Evolutionary conservation across 2,113 vertebrate genomes (phyloP), one percentile per base, ranked within the genome.

Genomic region (Struthio camelus): DNA sequence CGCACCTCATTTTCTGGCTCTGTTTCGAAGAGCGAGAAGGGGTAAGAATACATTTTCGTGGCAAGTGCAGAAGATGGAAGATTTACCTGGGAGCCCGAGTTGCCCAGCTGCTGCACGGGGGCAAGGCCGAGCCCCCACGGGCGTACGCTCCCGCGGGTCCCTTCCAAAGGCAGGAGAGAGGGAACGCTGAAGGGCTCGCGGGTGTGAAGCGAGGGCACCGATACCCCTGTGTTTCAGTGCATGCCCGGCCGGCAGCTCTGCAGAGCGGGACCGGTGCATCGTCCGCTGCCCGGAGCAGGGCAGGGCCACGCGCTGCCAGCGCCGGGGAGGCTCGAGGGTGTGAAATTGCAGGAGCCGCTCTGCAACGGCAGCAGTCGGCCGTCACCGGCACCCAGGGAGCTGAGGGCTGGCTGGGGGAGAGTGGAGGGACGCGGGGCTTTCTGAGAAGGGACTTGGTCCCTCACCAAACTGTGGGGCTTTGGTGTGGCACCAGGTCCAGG

Each of bases 71-170:
- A 28, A 2, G 61, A 2, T 2, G 51, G 28, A 5, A 65, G 1
- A 34, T 85, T 46, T 36, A 8, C 3, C 40, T 0, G 3, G 24
- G 70, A 34, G 8, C 56, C 71, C 1, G 0, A 19, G 16, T 6
- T 61, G 38, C 59, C 42, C n/a, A 9, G 0, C 4, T 59, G 30
- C 25, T 44, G 18, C 36, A 32, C 0, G 4, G 89, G 62, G 71
- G 78, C 5, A 12, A 6, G 14, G n/a, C 82, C 73, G 19, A 9
- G 32, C 6, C 77, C 10, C 22, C 1, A 2, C 14, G 3, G 10
- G 10, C 3, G 67, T 7, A 4, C 7, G 0, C 0, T 66, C 18
- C 10, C n/a, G n/a, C n/a, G n/a, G n/a, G n/a, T n/a, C n/a, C n/a
- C n/a, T n/a, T n/a, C n/a, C n/a, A n/a, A n/a, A n/a, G n/a, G n/a